These are phyloP conservation scores for Leptinotarsa texana DNA, from an alignment of 1,140 invertebrate genomes.

Conservation along the genomic window DNA sequence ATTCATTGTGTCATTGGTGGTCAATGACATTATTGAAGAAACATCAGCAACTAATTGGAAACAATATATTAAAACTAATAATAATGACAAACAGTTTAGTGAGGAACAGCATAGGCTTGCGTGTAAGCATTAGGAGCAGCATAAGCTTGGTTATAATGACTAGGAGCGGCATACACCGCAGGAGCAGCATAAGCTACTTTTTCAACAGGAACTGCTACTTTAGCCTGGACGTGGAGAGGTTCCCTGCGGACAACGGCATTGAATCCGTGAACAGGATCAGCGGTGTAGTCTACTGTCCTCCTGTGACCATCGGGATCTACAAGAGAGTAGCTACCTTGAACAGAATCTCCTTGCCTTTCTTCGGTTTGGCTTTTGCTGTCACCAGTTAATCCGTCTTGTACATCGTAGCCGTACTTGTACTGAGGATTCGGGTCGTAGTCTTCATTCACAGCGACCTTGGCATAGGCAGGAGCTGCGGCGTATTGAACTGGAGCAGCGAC, in stretches of 20 bases:
- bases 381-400: constrained; percentile 57
- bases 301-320: constrained; percentile 66
- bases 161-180: not conserved
- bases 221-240: constrained; percentile 38
- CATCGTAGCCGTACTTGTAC: constrained; percentile 59
- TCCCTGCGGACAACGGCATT: constrained; percentile 57
- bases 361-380: constrained; percentile 58
- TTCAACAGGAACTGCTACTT: constrained; percentile 34
- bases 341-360: constrained; percentile 64
- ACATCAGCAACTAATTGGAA: not conserved
- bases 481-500: constrained; percentile 23
- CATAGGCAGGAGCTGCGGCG: constrained; percentile 23
- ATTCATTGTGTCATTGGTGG: too few relatives aligned
- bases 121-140: not conserved
- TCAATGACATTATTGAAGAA: too few relatives aligned
- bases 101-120: not conserved
- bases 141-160: not conserved
- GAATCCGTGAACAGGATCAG: constrained; percentile 61
- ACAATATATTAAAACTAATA: constrained; percentile 1
- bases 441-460: constrained; percentile 30
- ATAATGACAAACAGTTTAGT: not conserved
- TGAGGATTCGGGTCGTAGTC: constrained; percentile 59
- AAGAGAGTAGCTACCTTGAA: constrained; percentile 67
- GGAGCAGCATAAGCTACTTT: constrained; percentile 31
- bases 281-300: constrained; percentile 70